Conservation (phyloP, 1,140 invertebrate genomes). For the Apis mellifera region Amel_HAv3.1 CM009939.2:7324001-7324500, state of each 20-base stretch:
- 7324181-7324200: slow-evolving; percentile 36
- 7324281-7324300: too few relatives aligned
- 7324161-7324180: slow-evolving; percentile 1
- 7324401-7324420: too few relatives aligned
- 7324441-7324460: too few relatives aligned
- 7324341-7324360: too few relatives aligned
- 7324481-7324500: too few relatives aligned
- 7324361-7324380: too few relatives aligned
- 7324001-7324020: slow-evolving; percentile 19
- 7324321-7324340: too few relatives aligned
- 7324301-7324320: too few relatives aligned
- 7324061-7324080: slow-evolving; percentile 53
- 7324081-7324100: slow-evolving; percentile 44
- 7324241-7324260: not conserved
- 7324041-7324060: slow-evolving; percentile 37
- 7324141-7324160: slow-evolving; percentile 47
- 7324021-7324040: not conserved
- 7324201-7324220: not conserved
- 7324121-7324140: slow-evolving; percentile 21
- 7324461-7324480: too few relatives aligned
- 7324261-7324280: too few relatives aligned
- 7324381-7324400: too few relatives aligned
- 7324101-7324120: slow-evolving; percentile 33
- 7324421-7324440: too few relatives aligned
- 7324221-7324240: slow-evolving; percentile 13